Percentiles rank a stretch among this genome's conserved stretches.
Evolutionary conservation across 2,797 vertebrate species (phyloP).

Genomic region (Sebastes iracundus): DNA sequence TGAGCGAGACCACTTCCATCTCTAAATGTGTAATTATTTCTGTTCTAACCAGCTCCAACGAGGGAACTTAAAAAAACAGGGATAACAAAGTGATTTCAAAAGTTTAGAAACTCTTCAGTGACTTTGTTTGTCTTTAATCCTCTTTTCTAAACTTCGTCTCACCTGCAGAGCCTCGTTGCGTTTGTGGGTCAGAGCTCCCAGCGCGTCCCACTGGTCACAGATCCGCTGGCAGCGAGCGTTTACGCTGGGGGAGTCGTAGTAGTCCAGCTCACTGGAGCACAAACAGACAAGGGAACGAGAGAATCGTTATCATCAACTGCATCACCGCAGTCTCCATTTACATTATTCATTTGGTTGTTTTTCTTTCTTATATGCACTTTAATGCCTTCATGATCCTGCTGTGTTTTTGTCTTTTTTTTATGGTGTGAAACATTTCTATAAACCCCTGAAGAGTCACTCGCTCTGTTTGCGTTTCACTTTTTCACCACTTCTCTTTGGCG

Average conservation of each 20-base stretch:
- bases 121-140: neutral
- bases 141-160: constrained; percentile 34
- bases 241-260: constrained; percentile 97
- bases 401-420: neutral
- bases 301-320: neutral
- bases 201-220: constrained; percentile 96
- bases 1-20: constrained; percentile 18
- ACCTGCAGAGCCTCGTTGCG: constrained; percentile 96
- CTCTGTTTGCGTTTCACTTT: neutral
- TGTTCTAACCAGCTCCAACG: neutral
- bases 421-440: neutral
- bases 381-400: neutral
- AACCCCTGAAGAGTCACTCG: neutral
- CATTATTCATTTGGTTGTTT: neutral
- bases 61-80: neutral
- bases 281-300: constrained; percentile 10
- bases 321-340: neutral
- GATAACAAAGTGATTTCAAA: neutral
- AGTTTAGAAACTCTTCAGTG: neutral
- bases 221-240: constrained; percentile 97
- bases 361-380: neutral
- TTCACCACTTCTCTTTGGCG: neutral
- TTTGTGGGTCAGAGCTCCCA: constrained; percentile 93
- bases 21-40: constrained; percentile 10
- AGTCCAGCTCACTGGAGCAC: constrained; percentile 93